Evolutionary conservation across 92 coral and sea anemone genomes (phyloP), one percentile per base, ranked within the genome.

Genomic region (Pocillopora meandrina): DNA sequence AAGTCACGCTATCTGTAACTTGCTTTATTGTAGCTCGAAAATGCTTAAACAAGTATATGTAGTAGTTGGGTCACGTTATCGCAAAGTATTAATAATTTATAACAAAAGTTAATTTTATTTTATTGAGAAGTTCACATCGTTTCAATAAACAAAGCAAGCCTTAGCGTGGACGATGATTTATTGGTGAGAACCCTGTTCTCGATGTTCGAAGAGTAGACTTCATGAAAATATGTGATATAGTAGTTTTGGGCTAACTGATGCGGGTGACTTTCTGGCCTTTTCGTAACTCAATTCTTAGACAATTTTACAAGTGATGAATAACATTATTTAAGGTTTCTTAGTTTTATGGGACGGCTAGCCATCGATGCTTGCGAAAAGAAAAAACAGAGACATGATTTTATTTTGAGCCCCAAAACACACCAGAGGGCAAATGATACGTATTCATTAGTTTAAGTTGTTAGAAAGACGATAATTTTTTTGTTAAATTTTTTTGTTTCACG

Each of bases 31-130:
- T 76, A 31, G 68, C 49, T 70, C 55, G 56, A 35, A 18, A 57
- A 81, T 12, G 47, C 19, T 58, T 65, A 20, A 26, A 70, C 13
- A 34, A 47, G 12, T 47, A 23, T 61, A 12, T 17, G 9, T 65
- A 67, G 23, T n/a, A 58, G 59, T 12, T 58, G 34, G 69, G 70
- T 59, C 42, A 81, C 18, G 69, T 56, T 61, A 56, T 69, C 70
- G 67, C 58, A 19, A 58, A 71, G 10, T 81, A 36, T 60, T 57
- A 62, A 36, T 81, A 81, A 81, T 71, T 81, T 71, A 81, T 59
- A 71, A 60, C 64, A 59, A 49, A 47, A 17, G 18, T 78, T 64
- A 79, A 79, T 79, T 79, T n/a, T 74, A 74, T 66, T 78, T 55
- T 67, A 79, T 56, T 66, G 34, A 56, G 49, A 81, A 62, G 52